Evolutionary conservation across 1,140 invertebrate genomes (phyloP).

Genomic region (Tetragonula clypearis): DNA sequence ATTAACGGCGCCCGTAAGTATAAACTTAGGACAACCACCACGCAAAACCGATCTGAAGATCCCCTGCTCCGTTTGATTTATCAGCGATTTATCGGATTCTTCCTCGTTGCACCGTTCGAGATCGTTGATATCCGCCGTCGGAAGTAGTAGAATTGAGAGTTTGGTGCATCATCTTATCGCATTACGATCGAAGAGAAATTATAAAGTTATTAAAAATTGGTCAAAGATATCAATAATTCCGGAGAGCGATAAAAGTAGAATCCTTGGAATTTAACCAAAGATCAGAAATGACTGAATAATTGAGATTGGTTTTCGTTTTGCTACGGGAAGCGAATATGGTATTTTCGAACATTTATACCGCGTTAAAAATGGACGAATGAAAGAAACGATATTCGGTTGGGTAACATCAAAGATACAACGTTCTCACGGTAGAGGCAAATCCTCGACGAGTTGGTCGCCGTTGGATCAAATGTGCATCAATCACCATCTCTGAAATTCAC

Average conservation of each 20-base stretch:
- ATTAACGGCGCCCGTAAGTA: constrained; percentile 70
- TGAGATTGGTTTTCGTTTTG: neutral
- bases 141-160: no score
- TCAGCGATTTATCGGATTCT: neutral
- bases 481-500: constrained; percentile 20
- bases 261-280: neutral
- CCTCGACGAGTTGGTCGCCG: neutral
- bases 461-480: constrained; percentile 20
- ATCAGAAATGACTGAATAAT: neutral
- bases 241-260: neutral
- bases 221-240: neutral
- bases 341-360: neutral
- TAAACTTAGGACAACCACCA: constrained; percentile 64
- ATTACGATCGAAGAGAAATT: no score
- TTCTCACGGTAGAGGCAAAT: neutral
- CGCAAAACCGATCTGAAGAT: neutral
- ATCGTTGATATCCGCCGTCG: no score
- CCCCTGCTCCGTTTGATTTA: neutral
- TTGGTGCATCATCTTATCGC: no score
- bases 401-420: neutral
- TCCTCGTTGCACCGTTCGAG: no score
- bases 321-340: neutral
- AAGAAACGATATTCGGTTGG: neutral
- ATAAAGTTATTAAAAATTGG: neutral
- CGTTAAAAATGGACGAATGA: accelerated